phyloP scores from a whole-genome alignment of 2,797 vertebrate species.

The Gymnocypris eckloni region DNA sequence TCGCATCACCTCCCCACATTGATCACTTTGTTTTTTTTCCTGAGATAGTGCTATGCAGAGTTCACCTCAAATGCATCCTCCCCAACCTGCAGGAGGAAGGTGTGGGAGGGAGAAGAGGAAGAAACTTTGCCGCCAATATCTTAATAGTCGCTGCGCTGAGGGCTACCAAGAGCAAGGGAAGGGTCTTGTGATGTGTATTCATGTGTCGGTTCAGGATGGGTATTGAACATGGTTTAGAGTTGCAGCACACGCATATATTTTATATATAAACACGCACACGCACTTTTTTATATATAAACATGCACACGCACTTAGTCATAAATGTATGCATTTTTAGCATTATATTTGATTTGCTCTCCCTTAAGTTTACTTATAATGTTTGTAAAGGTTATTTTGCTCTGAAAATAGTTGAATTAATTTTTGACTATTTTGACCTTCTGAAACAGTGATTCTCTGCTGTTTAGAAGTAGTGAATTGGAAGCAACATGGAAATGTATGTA shows the following conservation, averaged over 20 bases:
- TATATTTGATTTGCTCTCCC: not conserved
- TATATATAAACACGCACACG: too few species aligned
- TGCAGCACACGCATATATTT: not conserved
- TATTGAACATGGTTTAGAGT: not conserved
- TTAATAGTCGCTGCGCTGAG: constrained; percentile 74
- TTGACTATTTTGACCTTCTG: not conserved
- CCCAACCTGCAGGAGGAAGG: constrained; percentile 69
- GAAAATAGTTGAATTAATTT: not conserved
- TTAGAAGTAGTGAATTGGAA: not conserved
- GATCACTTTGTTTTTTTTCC: constrained; percentile 92
- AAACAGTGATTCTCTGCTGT: not conserved
- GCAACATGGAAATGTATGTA: not conserved
- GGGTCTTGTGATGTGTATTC: constrained; percentile 25
- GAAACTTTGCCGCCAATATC: constrained; percentile 84
- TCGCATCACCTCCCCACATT: constrained; percentile 91
- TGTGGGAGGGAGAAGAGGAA: constrained; percentile 57
- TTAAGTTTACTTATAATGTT: not conserved
- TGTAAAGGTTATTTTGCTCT: not conserved
- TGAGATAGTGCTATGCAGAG: constrained; percentile 92
- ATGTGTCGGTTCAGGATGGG: constrained; percentile 12
- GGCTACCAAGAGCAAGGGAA: constrained; percentile 44
- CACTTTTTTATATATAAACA: too few species aligned
- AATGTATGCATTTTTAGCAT: not conserved
- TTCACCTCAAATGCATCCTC: constrained; percentile 89
- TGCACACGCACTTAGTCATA: not conserved